Evolutionary conservation across 2,797 vertebrate genomes (phyloP), one percentile per base, ranked within the genome.

Genomic region (Acestrorhynchus altus): DNA sequence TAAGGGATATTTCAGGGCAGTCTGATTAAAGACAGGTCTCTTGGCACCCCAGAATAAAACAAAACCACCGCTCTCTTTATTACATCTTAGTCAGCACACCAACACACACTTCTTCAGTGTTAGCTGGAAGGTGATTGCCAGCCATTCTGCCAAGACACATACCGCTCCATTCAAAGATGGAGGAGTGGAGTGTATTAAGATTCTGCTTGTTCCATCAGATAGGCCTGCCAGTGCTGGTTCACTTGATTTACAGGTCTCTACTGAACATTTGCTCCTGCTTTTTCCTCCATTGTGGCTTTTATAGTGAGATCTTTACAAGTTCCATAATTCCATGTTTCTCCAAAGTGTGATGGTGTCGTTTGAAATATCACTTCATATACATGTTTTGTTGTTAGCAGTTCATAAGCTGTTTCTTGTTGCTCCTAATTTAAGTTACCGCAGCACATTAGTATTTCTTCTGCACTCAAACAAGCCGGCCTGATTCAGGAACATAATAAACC

Each of bases 81-180:
- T 74, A 44, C 60, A 40, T 70, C 60, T 15, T 28, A 42, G 20
- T 72, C 59, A 80, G 39, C 52, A 60, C 26, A 77, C 64, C 59
- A 24, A 57, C 49, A 57, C 52, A 26, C 65, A 35, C 4, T 28
- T 75, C n/a, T 74, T 79, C 76, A 63, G 40, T 67, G 20, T 47
- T 54, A 77, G 39, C 15, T 70, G 57, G 51, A 68, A 74, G 66
- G 51, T 72, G 44, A 66, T 69, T 80, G 75, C 44, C 28, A 72
- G 12, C 59, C 63, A 15, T 20, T 12, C 20, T 68, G 67, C 82
- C 76, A 81, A 78, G 47, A 68, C 42, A 78, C 78, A 77, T 61
- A 76, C 68, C 73, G 60, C 60, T 59, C 44, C 47, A 31, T 46
- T 73, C 70, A 42, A 64, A 64, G 35, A 54, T 76, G 40, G 71